Evolutionary conservation across 2,888 invertebrate genomes (phyloP).

Genomic region (Parochlus steinenii): DNA sequence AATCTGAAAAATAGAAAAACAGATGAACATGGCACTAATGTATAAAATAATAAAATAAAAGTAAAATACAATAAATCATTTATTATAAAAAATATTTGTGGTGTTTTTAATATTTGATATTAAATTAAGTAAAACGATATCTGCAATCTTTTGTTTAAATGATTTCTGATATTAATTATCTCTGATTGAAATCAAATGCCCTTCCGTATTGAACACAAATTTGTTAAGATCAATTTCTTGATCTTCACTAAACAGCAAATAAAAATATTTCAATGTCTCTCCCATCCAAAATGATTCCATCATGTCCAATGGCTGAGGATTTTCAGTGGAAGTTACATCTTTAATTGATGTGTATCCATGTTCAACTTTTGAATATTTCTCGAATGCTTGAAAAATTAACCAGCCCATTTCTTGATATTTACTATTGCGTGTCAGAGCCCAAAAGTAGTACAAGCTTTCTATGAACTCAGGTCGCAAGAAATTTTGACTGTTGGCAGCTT

Average conservation of each 20-base stretch:
- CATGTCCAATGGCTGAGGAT: constrained; percentile 71
- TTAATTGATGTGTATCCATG: constrained; percentile 88
- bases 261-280: constrained; percentile 96
- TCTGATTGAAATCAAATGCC: constrained; percentile 79
- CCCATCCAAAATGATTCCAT: constrained; percentile 96
- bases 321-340: constrained; percentile 67
- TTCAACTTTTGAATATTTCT: constrained; percentile 77
- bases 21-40: no score
- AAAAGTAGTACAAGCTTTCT: constrained; percentile 93
- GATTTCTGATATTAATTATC: no score
- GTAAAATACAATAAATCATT: no score
- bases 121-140: no score
- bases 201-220: constrained; percentile 92
- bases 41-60: no score
- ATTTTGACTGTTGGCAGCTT: constrained; percentile 87
- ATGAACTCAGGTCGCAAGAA: constrained; percentile 90
- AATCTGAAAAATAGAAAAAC: no score
- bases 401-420: constrained; percentile 98
- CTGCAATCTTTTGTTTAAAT: constrained; percentile 40
- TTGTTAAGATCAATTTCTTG: constrained; percentile 63
- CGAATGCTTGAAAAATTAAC: constrained; percentile 89
- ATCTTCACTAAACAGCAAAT: constrained; percentile 77
- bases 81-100: no score
- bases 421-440: constrained; percentile 82
- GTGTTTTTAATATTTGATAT: no score